Conservation (phyloP, 2,797 vertebrate genomes). For the Poeciliopsis turneri region DNA sequence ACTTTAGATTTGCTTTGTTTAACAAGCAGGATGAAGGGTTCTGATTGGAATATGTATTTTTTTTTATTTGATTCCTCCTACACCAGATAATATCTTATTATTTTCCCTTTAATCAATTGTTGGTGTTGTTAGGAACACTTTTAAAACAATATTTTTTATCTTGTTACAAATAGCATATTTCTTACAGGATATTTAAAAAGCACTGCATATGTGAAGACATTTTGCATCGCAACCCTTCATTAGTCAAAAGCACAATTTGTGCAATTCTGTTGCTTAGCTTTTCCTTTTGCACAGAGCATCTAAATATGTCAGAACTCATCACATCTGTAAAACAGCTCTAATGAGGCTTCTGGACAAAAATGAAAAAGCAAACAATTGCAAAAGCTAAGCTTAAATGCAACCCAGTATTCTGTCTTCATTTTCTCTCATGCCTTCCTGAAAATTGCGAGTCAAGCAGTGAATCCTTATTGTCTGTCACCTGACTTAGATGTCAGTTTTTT, state of each 20-base stretch:
- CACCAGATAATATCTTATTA: not conserved
- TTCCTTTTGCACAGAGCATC: slow-evolving; percentile 14
- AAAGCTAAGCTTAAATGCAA: slow-evolving; percentile 41
- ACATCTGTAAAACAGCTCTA: slow-evolving; percentile 57
- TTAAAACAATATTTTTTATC: slow-evolving; percentile 10
- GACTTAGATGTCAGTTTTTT: slow-evolving; percentile 45
- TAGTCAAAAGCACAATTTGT: slow-evolving; percentile 42
- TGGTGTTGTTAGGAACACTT: not conserved
- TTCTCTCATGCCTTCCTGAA: slow-evolving; percentile 32
- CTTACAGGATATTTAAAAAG: slow-evolving; percentile 22
- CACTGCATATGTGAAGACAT: slow-evolving; percentile 9
- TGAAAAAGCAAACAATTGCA: slow-evolving; percentile 5
- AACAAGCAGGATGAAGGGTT: not conserved
- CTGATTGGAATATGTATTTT: too few species aligned
- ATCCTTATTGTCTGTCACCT: slow-evolving; percentile 56
- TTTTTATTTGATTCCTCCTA: not conserved
- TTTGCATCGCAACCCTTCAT: slow-evolving; percentile 27
- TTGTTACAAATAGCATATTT: slow-evolving; percentile 9
- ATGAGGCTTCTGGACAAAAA: slow-evolving; percentile 46
- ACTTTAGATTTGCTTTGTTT: not conserved
- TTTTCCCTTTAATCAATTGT: not conserved
- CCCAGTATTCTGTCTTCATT: slow-evolving; percentile 32
- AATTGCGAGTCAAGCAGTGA: slow-evolving; percentile 50
- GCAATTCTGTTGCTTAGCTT: slow-evolving; percentile 43
- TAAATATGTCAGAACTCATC: slow-evolving; percentile 59